Conservation (phyloP, 2,888 invertebrate genomes). For the Pegoplata infirma region DNA sequence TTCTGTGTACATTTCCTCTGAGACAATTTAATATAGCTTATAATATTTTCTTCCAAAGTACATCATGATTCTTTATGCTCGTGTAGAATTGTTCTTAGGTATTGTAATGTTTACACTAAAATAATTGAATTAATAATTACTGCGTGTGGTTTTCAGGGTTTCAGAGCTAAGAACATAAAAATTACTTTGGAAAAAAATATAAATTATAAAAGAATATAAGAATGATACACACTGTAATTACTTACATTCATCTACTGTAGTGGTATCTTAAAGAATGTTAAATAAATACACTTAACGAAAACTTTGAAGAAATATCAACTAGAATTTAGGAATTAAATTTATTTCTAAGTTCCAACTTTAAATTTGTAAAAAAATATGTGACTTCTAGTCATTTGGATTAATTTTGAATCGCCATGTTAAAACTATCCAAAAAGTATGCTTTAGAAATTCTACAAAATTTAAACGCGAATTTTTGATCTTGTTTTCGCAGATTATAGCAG, state of each 20-base stretch:
- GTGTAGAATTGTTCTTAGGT: constrained; percentile 35
- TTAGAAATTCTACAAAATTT: too few species aligned
- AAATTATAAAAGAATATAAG: too few species aligned
- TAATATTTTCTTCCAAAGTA: not conserved
- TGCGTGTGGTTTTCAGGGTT: constrained; percentile 77
- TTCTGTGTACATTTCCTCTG: not conserved
- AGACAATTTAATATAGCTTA: constrained; percentile 2
- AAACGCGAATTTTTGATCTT: too few species aligned
- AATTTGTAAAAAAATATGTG: too few species aligned
- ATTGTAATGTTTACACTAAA: constrained; percentile 73
- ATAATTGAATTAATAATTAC: constrained; percentile 77
- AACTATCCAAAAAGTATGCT: too few species aligned
- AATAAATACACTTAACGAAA: constrained; percentile 40
- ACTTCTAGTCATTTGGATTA: too few species aligned
- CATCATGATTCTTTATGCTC: constrained; percentile 35
- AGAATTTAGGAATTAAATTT: too few species aligned
- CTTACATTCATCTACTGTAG: constrained; percentile 28
- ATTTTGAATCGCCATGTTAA: too few species aligned
- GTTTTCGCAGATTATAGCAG: too few species aligned
- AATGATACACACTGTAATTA: constrained; percentile 40
- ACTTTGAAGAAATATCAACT: not conserved
- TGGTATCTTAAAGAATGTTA: constrained; percentile 27
- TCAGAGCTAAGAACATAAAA: constrained; percentile 70
- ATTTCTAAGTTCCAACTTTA: too few species aligned
- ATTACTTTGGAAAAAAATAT: constrained; percentile 44